A percentile compares a stretch with the other conserved stretches of the same genome.
Conservation (phyloP, 2,113 vertebrate genomes). For the Labeo rohita region DNA sequence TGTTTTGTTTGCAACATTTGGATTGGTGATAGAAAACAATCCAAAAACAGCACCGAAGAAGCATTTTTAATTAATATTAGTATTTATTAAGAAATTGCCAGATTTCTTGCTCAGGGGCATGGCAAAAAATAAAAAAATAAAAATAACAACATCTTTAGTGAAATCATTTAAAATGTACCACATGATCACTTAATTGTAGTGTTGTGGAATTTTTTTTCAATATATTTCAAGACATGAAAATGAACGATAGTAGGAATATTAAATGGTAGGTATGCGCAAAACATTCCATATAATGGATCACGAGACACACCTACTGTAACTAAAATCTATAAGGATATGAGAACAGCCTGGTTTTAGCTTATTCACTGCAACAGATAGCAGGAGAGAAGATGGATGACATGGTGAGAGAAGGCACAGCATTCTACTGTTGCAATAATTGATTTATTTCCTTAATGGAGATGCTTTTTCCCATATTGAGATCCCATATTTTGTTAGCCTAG, state of each 20-base stretch:
- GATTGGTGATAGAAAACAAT: not conserved
- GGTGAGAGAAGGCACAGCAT: not conserved
- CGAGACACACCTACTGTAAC: not conserved
- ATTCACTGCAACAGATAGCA: slow-evolving; percentile 1
- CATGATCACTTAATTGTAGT: not conserved
- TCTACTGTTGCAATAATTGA: slow-evolving; percentile 1
- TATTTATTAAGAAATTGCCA: not conserved
- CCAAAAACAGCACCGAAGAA: not conserved
- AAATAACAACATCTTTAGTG: not conserved
- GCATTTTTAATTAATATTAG: not conserved
- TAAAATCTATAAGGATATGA: not conserved
- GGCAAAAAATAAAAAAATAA: no score
- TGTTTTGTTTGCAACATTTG: not conserved
- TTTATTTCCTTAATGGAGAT: not conserved
- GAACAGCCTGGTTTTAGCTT: not conserved
- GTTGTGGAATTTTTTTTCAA: not conserved
- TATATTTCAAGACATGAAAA: not conserved
- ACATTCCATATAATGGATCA: not conserved
- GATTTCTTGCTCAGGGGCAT: not conserved
- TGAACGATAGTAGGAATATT: not conserved
- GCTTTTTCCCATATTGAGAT: not conserved
- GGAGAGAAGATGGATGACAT: slow-evolving; percentile 11
- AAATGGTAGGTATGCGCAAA: not conserved
- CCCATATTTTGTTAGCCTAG: slow-evolving; percentile 15
- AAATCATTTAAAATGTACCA: not conserved